phyloP scores from a whole-genome alignment of 2,888 invertebrate species.

The Erebia aethiops region DNA sequence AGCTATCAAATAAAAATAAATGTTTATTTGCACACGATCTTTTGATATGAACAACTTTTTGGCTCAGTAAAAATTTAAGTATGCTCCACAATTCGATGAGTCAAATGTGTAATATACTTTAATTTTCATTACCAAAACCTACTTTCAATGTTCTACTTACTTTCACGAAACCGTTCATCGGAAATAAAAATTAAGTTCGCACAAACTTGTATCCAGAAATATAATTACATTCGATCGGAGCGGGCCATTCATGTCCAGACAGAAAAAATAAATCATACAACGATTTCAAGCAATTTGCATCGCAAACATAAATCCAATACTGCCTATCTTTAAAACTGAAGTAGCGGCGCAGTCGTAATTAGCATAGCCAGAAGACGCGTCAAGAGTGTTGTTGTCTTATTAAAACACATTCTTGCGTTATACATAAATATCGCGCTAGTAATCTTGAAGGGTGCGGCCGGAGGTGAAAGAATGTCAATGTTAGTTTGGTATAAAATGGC shows the following conservation, averaged over 20 bases:
- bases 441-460: conserved; percentile 43
- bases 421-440: conserved; percentile 44
- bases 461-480: conserved; percentile 39
- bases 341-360: conserved; percentile 46
- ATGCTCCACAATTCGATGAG: background rate
- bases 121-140: too few species aligned
- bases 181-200: background rate
- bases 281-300: conserved; percentile 38
- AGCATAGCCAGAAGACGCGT: conserved; percentile 52
- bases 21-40: background rate
- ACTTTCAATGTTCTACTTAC: too few species aligned
- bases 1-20: background rate
- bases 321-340: conserved; percentile 41
- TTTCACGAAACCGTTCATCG: too few species aligned
- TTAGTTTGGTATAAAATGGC: conserved; percentile 33
- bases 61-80: background rate
- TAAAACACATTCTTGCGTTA: conserved; percentile 50
- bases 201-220: conserved; percentile 4
- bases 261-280: conserved; percentile 38
- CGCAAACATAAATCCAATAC: conserved; percentile 46
- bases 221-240: conserved; percentile 8
- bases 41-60: background rate
- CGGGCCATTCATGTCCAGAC: conserved; percentile 36
- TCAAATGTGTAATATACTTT: too few species aligned
- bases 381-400: conserved; percentile 47